These are phyloP conservation scores for Leptobrachium leishanense DNA, from an alignment of 2,113 vertebrate genomes.

Conservation along the genomic window DNA sequence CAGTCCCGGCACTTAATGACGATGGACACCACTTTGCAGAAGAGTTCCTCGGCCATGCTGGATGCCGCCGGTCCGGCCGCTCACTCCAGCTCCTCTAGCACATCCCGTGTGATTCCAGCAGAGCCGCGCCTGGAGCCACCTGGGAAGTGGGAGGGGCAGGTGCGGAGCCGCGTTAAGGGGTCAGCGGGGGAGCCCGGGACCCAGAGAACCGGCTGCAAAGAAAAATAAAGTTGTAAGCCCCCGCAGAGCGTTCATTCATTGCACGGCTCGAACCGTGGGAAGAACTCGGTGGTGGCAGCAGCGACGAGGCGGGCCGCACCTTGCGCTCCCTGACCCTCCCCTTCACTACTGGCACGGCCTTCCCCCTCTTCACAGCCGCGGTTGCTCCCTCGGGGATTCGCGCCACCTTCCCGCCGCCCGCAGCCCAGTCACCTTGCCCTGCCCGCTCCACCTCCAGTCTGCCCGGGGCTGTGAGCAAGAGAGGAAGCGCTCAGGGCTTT, in stretches of 20 bases:
- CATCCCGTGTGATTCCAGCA: background rate
- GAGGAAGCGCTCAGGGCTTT: background rate
- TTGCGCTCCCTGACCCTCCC: background rate
- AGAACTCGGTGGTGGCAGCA: background rate
- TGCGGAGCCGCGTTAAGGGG: background rate
- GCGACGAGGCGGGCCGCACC: slow-evolving; percentile 4
- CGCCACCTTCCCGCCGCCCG: slow-evolving; percentile 43
- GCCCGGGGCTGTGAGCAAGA: background rate
- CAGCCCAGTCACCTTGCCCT: background rate
- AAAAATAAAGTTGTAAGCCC: background rate
- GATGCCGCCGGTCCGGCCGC: background rate
- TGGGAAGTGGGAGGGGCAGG: background rate
- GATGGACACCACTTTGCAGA: slow-evolving; percentile 21
- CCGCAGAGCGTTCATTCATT: background rate
- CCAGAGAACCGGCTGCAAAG: background rate
- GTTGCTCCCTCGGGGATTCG: slow-evolving; percentile 31
- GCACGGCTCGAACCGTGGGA: background rate
- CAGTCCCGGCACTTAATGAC: slow-evolving; percentile 36
- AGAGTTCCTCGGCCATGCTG: slow-evolving; percentile 30
- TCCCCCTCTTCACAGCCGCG: slow-evolving; percentile 4
- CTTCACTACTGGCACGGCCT: background rate
- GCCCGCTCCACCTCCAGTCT: background rate
- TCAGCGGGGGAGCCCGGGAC: background rate
- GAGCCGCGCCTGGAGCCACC: background rate
- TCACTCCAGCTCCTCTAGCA: background rate